phyloP scores from a whole-genome alignment of 2,888 invertebrate genomes.

The Flexamia atlantica region DNA sequence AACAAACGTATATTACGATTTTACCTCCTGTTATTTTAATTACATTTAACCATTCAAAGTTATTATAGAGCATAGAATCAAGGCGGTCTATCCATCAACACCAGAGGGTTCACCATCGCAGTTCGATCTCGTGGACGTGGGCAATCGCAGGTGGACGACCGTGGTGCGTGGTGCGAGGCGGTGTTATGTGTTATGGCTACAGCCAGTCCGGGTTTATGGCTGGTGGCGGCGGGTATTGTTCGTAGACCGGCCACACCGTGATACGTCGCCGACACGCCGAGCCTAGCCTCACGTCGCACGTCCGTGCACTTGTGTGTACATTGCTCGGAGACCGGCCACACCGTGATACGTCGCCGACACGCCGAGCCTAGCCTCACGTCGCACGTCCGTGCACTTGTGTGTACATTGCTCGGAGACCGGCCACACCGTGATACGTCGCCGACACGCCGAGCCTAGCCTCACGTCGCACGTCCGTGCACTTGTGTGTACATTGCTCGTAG shows the following conservation, averaged over 20 bases:
- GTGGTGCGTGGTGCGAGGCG: not conserved
- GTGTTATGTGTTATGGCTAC: not conserved
- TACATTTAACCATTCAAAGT: too few species aligned
- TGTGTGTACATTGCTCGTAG: not conserved
- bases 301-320: not conserved
- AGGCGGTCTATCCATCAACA: too few species aligned
- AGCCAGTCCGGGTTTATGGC: not conserved
- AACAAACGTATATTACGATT: too few species aligned
- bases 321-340: not conserved
- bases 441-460: not conserved
- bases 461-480: not conserved
- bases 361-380: not conserved
- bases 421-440: not conserved
- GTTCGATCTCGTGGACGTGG: too few species aligned
- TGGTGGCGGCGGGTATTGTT: not conserved
- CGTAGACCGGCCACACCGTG: not conserved
- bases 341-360: not conserved
- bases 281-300: not conserved
- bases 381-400: not conserved
- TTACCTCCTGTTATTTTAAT: too few species aligned
- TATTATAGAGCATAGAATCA: too few species aligned
- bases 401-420: not conserved
- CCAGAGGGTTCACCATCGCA: too few species aligned
- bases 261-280: not conserved
- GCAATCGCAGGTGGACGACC: not conserved